Percentiles rank a stretch among this genome's conserved stretches.
Evolutionary conservation across 2,888 invertebrate genomes (phyloP).

Genomic region (Rhagonycha lutea): DNA sequence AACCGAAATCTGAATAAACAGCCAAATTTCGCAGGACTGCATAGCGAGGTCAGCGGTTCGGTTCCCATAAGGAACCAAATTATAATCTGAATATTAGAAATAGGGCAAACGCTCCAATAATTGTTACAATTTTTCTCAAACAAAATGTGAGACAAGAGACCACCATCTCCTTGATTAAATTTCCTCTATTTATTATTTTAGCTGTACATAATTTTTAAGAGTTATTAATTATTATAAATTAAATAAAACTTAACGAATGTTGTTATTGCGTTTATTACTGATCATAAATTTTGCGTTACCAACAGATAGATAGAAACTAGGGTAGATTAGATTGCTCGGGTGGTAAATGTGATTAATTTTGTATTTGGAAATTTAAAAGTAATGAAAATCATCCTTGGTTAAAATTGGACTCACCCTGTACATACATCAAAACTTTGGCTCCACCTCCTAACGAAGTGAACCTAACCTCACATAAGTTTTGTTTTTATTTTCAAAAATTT

Average conservation of each 20-base stretch:
- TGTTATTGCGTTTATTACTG: too few relatives aligned
- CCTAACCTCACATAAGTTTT: not conserved
- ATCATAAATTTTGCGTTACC: too few relatives aligned
- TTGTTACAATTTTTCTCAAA: not conserved
- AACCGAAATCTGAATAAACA: conserved; percentile 39
- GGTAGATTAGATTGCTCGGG: too few relatives aligned
- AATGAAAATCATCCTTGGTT: too few relatives aligned
- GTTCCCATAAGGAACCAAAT: not conserved
- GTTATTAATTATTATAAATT: not conserved
- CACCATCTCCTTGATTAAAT: not conserved
- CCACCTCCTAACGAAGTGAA: not conserved
- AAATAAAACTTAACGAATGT: too few relatives aligned
- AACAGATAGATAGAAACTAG: too few relatives aligned
- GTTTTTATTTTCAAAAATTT: not conserved
- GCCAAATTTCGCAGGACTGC: not conserved
- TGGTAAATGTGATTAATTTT: too few relatives aligned
- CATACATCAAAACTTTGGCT: not conserved
- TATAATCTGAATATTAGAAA: not conserved
- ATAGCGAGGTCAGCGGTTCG: not conserved
- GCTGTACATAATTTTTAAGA: not conserved
- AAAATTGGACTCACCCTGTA: not conserved
- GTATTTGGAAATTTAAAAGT: too few relatives aligned
- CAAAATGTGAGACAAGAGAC: not conserved
- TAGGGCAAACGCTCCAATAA: not conserved
- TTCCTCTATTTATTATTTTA: not conserved